Evolutionary conservation across 2,113 vertebrate genomes (phyloP).

Genomic region (Rhineura floridana): DNA sequence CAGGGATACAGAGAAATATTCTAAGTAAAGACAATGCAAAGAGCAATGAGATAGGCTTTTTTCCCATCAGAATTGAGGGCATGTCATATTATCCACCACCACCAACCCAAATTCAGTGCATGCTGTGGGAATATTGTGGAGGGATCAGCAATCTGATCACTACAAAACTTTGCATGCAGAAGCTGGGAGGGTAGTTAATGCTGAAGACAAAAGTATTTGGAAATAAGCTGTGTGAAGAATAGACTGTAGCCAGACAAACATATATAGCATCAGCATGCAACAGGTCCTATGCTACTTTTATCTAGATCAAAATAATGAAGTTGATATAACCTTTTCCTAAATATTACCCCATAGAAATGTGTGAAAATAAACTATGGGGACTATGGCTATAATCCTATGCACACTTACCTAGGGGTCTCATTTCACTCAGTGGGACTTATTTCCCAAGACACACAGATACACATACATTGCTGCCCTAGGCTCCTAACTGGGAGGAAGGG

Average conservation of each 20-base stretch:
- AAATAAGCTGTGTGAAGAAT: background rate
- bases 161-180: background rate
- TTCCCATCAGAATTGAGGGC: too few species aligned
- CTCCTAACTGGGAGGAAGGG: too few species aligned
- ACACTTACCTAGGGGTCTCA: background rate
- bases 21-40: background rate
- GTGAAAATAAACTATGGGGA: background rate
- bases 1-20: background rate
- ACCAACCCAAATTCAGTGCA: background rate
- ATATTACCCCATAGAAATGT: background rate
- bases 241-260: background rate
- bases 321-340: background rate
- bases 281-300: conserved; percentile 22
- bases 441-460: background rate
- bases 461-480: too few species aligned
- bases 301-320: background rate
- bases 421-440: background rate
- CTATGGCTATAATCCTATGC: background rate
- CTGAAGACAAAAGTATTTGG: background rate
- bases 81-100: too few species aligned
- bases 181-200: background rate
- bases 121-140: background rate
- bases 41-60: background rate
- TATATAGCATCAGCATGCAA: conserved; percentile 27
- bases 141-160: background rate